These are phyloP conservation scores for Zeugodacus cucurbitae DNA, from an alignment of 1,140 invertebrate genomes.

Conservation along the genomic window DNA sequence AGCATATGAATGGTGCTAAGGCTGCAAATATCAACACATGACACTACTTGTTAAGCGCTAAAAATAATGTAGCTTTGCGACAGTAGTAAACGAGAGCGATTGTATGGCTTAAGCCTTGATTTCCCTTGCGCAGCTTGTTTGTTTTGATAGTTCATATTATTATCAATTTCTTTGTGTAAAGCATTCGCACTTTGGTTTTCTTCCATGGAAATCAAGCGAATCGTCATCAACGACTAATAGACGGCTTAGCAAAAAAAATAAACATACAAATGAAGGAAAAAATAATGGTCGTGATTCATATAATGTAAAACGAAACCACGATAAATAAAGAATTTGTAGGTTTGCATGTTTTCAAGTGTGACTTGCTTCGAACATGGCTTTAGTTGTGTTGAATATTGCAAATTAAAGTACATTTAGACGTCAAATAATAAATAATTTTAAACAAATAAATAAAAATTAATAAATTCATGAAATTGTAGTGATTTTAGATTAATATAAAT, in stretches of 20 bases:
- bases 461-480: too few species aligned
- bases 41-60: background rate
- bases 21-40: background rate
- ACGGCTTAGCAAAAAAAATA: background rate
- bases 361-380: background rate
- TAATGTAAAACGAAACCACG: background rate
- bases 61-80: background rate
- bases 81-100: background rate
- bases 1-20: background rate
- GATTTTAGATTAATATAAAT: too few species aligned
- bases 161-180: background rate
- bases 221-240: background rate
- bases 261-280: background rate
- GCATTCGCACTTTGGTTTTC: background rate
- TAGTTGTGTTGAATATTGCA: background rate
- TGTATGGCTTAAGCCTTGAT: background rate
- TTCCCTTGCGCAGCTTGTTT: background rate
- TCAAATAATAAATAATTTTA: background rate
- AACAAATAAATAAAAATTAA: too few species aligned
- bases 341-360: background rate
- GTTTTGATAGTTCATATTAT: background rate
- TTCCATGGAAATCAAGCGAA: background rate
- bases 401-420: background rate
- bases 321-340: background rate
- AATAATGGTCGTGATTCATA: background rate